Percentiles rank a stretch among this genome's conserved stretches.
Evolutionary conservation across 2,888 invertebrate species (phyloP).

Genomic region (Sesia bembeciformis): DNA sequence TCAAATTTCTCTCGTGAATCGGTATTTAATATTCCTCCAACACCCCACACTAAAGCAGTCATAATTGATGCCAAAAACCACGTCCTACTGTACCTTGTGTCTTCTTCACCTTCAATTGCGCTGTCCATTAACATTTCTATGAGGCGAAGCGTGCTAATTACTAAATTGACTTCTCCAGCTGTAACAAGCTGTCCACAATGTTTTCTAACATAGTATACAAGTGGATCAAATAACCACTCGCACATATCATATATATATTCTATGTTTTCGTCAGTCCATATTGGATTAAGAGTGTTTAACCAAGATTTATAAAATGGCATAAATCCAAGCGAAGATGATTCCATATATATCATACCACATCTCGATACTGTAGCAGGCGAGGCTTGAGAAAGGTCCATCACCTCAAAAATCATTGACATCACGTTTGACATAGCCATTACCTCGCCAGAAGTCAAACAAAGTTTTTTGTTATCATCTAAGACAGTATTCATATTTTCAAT

Average conservation of each 20-base stretch:
- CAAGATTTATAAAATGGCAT: constrained; percentile 86
- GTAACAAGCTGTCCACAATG: constrained; percentile 77
- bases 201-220: constrained; percentile 81
- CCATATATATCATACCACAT: constrained; percentile 94
- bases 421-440: constrained; percentile 86
- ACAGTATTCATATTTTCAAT: constrained; percentile 94
- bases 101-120: constrained; percentile 80
- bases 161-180: constrained; percentile 82
- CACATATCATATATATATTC: constrained; percentile 77
- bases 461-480: constrained; percentile 89
- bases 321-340: constrained; percentile 89
- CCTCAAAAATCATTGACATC: constrained; percentile 93
- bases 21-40: constrained; percentile 85
- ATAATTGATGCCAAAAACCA: constrained; percentile 87
- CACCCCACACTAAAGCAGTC: constrained; percentile 86
- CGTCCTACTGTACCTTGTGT: constrained; percentile 77
- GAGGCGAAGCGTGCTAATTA: constrained; percentile 81
- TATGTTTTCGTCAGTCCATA: constrained; percentile 77
- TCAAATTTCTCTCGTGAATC: constrained; percentile 82
- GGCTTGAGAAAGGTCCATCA: constrained; percentile 88
- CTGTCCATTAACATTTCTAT: constrained; percentile 86
- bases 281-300: constrained; percentile 77
- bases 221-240: constrained; percentile 86
- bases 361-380: constrained; percentile 92
- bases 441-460: constrained; percentile 91